Conservation (phyloP, 2,888 invertebrate species). For the Chironomus tentans region DNA sequence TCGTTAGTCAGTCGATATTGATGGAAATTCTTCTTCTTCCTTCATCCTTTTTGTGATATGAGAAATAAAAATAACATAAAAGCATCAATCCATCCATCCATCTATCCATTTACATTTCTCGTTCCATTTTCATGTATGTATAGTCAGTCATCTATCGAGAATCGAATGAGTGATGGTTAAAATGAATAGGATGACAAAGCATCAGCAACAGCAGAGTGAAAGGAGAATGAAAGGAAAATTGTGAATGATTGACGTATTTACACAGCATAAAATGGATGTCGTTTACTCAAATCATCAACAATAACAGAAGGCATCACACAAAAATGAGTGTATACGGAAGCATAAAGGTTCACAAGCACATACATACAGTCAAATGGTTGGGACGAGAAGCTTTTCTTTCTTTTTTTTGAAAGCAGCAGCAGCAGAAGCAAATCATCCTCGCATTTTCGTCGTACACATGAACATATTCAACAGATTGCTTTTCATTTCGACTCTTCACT, state of each 20-base stretch:
- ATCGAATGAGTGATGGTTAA: constrained; percentile 3
- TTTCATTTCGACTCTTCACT: no score
- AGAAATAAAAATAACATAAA: no score
- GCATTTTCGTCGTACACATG: background rate
- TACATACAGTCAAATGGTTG: background rate
- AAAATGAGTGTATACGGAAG: background rate
- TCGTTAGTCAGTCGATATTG: background rate
- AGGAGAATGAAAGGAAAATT: background rate
- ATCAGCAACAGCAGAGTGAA: background rate
- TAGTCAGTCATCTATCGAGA: background rate
- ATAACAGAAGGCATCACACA: background rate
- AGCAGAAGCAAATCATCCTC: background rate
- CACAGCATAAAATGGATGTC: constrained; percentile 10
- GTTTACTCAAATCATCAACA: constrained; percentile 3
- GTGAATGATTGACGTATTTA: constrained; percentile 8
- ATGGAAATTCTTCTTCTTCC: no score
- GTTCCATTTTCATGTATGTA: background rate
- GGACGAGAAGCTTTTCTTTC: background rate
- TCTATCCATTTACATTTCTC: background rate
- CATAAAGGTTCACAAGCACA: background rate
- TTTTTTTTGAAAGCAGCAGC: background rate
- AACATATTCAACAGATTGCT: background rate
- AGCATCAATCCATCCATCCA: background rate
- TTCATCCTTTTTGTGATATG: no score
- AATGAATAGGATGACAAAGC: constrained; percentile 12